Base-by-base conservation (phyloP, 2,797 vertebrate species). In the Pyrocephalus nanus region DNA sequence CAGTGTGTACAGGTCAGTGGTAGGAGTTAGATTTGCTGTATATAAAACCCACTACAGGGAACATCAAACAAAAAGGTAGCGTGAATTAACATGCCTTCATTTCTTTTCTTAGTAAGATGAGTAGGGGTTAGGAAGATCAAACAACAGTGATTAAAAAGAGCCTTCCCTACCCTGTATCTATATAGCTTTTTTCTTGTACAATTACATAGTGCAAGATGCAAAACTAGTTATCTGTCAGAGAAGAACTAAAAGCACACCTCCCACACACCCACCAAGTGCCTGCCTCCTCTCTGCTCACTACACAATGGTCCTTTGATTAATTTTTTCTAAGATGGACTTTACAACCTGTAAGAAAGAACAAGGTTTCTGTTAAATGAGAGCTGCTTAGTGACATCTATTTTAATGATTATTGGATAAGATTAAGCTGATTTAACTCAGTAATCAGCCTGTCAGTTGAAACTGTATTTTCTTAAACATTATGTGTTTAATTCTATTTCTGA, bases 401-500 rank as follows among this genome's bases (percentile, higher is more conserved):
- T 47, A 79, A 58, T 25, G 15, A 53, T 13, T 25, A 34, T 7
- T 51, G 40, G 21, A n/a, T 62, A n/a, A 81, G 55, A 75, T 19
- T 18, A 78, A 58, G 60, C 23, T 47, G n/a, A 34, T 90, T 88
- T 83, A 73, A 69, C 38, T 66, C 32, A 16, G 34, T 27, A 16
- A 69, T 55, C 55, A 42, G 25, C 18, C 15, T 42, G 11, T 25
- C 13, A 54, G 43, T 69, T 36, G 55, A 92, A 96, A 88, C n/a
- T 17, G 42, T 4, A 3, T 11, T 85, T 90, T 67, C 53, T 67
- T 6, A 48, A 23, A 34, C 45, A 21, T 32, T 15, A 1, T 21
- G 11, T 9, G 4, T 78, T 79, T 72, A 21, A 74, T 51, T 86
- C 75, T 50, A 43, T 88, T 75, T 95, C 76, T 88, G 55, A 50